A percentile compares a stretch with the other conserved stretches of the same genome.
These are phyloP conservation scores for Plutomurus gul DNA, from an alignment of 1,140 invertebrate species.

Conservation along the genomic window DNA sequence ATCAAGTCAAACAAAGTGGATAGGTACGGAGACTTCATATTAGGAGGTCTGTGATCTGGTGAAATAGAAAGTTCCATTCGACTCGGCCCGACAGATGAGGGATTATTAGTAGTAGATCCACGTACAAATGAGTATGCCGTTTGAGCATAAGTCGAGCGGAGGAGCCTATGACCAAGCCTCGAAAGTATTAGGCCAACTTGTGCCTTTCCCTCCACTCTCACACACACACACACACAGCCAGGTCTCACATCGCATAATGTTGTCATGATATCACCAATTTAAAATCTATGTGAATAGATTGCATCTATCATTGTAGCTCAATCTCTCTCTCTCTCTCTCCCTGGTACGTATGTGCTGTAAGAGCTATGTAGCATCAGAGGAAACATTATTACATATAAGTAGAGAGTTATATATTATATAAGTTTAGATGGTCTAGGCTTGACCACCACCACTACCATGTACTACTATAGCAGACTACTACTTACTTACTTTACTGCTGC, in stretches of 20 bases:
- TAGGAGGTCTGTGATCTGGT: not conserved
- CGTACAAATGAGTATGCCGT: constrained; percentile 31
- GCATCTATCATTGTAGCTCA: not conserved
- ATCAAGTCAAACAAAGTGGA: too few species aligned
- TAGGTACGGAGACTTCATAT: not conserved
- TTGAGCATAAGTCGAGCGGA: not conserved
- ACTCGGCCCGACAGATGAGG: constrained; percentile 21
- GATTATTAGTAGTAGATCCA: constrained; percentile 29
- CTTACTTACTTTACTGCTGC: too few species aligned
- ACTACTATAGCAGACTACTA: too few species aligned
- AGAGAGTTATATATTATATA: too few species aligned
- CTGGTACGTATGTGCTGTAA: not conserved
- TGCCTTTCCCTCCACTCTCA: not conserved
- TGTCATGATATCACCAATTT: not conserved
- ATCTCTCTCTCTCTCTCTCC: too few species aligned
- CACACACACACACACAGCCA: not conserved
- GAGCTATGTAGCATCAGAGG: not conserved
- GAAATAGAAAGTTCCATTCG: constrained; percentile 29
- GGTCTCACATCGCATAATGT: not conserved
- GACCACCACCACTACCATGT: too few species aligned
- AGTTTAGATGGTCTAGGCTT: too few species aligned
- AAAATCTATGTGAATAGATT: not conserved
- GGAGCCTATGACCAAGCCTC: not conserved
- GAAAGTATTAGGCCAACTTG: not conserved
- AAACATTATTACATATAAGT: not conserved